Conservation (phyloP, 2,888 invertebrate genomes). For the Zygogramma bicolorata region DNA sequence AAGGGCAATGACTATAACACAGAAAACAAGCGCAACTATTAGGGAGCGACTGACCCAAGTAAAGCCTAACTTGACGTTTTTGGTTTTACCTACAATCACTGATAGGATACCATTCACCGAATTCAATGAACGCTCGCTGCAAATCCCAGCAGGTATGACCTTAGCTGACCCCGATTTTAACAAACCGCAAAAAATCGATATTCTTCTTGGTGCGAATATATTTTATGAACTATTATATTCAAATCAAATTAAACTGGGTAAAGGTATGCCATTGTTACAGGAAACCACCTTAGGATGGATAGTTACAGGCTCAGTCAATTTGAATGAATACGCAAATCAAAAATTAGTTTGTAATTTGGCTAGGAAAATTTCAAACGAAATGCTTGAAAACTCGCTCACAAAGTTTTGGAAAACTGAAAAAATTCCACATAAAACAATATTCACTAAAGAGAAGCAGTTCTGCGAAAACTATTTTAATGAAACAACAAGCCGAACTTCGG, state of each 20-base stretch:
- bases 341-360: no score
- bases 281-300: conserved; percentile 18
- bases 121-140: background rate
- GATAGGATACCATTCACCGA: background rate
- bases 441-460: no score
- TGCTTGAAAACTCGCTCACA: no score
- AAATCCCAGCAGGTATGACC: background rate
- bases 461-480: background rate
- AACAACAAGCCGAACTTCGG: background rate
- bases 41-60: background rate
- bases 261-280: conserved; percentile 2
- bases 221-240: conserved; percentile 13
- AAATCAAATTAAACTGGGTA: background rate
- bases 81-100: conserved; percentile 5
- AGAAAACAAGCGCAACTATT: conserved; percentile 1
- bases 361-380: no score
- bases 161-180: conserved; percentile 12
- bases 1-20: background rate
- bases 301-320: no score
- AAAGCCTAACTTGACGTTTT: background rate
- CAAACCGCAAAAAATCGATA: background rate
- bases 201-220: conserved; percentile 6
- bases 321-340: no score
- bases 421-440: no score
- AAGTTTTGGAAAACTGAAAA: no score